phyloP scores from a whole-genome alignment of 2,113 vertebrate species.

The Arothron firmamentum region DNA sequence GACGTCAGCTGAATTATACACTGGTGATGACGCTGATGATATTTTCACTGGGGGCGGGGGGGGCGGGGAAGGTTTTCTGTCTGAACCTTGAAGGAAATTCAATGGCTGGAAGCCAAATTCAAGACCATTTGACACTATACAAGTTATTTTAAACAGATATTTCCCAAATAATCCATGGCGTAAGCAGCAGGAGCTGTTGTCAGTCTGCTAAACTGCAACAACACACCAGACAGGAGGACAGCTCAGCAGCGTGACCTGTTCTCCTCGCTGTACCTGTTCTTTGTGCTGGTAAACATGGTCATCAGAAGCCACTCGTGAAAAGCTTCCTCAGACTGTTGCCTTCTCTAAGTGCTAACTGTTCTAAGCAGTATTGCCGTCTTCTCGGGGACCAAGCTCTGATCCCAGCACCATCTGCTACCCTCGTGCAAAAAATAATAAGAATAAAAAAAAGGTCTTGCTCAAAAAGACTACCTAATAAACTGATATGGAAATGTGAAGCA shows the following conservation, averaged over 20 bases:
- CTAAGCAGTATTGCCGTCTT: conserved; percentile 29
- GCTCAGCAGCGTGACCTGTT: conserved; percentile 11
- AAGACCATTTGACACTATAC: conserved; percentile 3
- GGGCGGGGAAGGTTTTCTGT: too few species aligned
- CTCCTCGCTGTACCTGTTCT: not conserved
- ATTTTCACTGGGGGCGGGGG: too few species aligned
- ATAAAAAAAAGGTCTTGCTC: conserved; percentile 56
- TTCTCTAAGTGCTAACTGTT: conserved; percentile 29
- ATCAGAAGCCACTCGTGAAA: not conserved
- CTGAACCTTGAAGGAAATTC: not conserved
- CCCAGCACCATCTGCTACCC: conserved; percentile 25
- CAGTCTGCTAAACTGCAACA: conserved; percentile 9
- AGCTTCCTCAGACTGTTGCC: conserved; percentile 1
- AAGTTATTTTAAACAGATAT: not conserved
- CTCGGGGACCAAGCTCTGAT: conserved; percentile 27
- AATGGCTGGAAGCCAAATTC: conserved; percentile 17
- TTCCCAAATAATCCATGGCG: too few species aligned
- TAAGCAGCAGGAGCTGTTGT: conserved; percentile 16
- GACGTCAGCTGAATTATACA: too few species aligned
- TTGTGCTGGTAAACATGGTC: conserved; percentile 3
- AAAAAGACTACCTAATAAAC: conserved; percentile 51
- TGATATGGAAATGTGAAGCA: conserved; percentile 59
- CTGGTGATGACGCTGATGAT: too few species aligned
- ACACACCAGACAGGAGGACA: conserved; percentile 6
- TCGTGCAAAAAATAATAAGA: conserved; percentile 45